Percentiles rank a stretch among this genome's conserved stretches.
phyloP scores from a whole-genome alignment of 2,797 vertebrate species.

The Sylvilagus floridanus region DNA sequence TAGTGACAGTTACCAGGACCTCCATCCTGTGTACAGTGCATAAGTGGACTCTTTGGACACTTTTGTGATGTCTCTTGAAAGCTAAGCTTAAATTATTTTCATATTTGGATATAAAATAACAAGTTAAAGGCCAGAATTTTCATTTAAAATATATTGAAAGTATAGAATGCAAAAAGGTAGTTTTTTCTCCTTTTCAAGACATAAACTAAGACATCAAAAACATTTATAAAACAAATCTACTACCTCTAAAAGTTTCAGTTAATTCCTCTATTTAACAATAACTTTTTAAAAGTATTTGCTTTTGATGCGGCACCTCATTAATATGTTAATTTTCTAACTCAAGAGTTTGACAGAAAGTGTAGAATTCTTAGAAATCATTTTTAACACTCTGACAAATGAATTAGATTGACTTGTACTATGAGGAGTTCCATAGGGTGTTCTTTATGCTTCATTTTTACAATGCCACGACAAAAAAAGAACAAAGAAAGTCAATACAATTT shows the following conservation, averaged over 20 bases:
- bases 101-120: conserved; percentile 11
- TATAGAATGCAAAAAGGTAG: background rate
- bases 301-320: background rate
- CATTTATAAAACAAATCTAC: conserved; percentile 44
- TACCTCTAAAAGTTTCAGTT: conserved; percentile 27
- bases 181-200: conserved; percentile 25
- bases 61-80: conserved; percentile 9
- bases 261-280: conserved; percentile 42
- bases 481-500: conserved; percentile 32
- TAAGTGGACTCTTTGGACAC: background rate
- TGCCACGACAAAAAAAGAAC: background rate
- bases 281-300: background rate
- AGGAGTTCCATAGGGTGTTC: background rate
- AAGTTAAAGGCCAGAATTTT: background rate
- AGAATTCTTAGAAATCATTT: conserved; percentile 1
- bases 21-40: background rate
- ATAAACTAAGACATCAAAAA: background rate
- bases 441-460: conserved; percentile 32
- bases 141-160: background rate
- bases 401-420: background rate
- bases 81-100: conserved; percentile 4
- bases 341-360: conserved; percentile 31
- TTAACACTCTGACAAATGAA: conserved; percentile 49
- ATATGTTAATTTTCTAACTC: conserved; percentile 37
- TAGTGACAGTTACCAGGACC: background rate